Conservation (phyloP, 2,113 vertebrate species). For the Calidris pugnax region DNA sequence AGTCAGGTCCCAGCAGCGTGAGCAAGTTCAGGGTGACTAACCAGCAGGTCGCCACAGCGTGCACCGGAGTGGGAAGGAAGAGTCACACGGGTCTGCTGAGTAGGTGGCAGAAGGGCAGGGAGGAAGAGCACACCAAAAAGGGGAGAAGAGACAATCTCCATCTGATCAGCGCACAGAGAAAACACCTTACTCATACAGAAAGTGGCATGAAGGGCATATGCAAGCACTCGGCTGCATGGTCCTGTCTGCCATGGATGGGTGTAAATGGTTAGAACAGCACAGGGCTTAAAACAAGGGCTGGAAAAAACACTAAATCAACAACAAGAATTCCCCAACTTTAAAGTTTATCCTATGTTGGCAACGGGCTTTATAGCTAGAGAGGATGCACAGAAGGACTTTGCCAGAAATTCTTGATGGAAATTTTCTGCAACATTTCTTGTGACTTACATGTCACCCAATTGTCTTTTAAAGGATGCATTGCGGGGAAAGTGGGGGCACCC, state of each 20-base stretch:
- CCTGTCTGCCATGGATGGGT: not conserved
- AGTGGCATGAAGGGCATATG: not conserved
- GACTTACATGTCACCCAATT: rapidly evolving
- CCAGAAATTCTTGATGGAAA: not conserved
- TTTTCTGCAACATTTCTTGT: not conserved
- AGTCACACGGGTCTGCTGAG: not conserved
- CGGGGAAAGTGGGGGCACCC: not conserved
- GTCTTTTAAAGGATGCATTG: not conserved
- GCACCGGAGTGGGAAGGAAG: not conserved
- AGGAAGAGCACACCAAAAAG: not conserved
- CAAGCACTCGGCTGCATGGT: not conserved
- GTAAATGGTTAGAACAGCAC: not conserved
- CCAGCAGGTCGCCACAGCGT: rapidly evolving
- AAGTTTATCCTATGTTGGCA: not conserved
- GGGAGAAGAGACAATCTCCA: not conserved
- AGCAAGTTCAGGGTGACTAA: not conserved
- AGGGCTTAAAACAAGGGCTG: not conserved
- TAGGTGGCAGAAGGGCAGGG: not conserved
- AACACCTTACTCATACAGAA: not conserved
- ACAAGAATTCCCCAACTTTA: not conserved
- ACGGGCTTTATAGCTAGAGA: not conserved
- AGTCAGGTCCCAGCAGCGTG: not conserved
- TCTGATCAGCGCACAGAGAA: not conserved
- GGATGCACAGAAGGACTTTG: not conserved
- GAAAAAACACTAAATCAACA: not conserved